Base-by-base conservation (phyloP, 2,797 vertebrate genomes). In the Myotis daubentonii region DNA sequence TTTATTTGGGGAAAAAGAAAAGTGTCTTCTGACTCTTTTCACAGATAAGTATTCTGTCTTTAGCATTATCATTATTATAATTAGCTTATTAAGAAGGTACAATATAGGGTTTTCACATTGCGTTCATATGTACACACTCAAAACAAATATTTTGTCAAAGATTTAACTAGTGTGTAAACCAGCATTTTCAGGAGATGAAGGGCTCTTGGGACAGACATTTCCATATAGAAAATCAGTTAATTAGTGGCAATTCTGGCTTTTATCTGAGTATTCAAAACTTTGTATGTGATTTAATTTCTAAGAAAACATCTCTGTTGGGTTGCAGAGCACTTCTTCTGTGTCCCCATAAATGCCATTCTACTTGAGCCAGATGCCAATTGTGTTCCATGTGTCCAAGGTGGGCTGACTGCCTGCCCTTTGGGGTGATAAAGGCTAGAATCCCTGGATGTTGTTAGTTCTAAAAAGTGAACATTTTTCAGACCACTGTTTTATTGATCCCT, bases 401-500 rank as follows among this genome's bases (percentile, higher is more conserved):
- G 36, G 17, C 33, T 68, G 23, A 17, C 38, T 49, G 6, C 25
- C 51, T 87, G 44, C 1, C 20, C 28, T 38, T 51, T 66, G 6
- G 11, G 8, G 9, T 36, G 36, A 62, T 49, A 44, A 88, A 79
- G 49, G 25, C 1, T 87, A 20, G 65, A 47, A 13, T 85, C 23
- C 41, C 53, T 79, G n/a, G 49, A 47, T 62, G 95, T 87, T 89
- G 53, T 55, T 33, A 36, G 30, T 72, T 95, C 60, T 68, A 60
- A 79, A 79, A 84, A 11, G 11, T 36, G 41, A 87, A 93, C 4
- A 71, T 38, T 93, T 66, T 94, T 30, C 60, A 76, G 76, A 62
- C 89, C 19, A n/a, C 38, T 91, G 53, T 60, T 76, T 94, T 87
- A 84, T 84, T 87, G 71, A 93, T 75, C 17, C 15, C 41, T 75